Base-by-base conservation (phyloP, 2,797 vertebrate genomes). In the Menidia menidia region DNA sequence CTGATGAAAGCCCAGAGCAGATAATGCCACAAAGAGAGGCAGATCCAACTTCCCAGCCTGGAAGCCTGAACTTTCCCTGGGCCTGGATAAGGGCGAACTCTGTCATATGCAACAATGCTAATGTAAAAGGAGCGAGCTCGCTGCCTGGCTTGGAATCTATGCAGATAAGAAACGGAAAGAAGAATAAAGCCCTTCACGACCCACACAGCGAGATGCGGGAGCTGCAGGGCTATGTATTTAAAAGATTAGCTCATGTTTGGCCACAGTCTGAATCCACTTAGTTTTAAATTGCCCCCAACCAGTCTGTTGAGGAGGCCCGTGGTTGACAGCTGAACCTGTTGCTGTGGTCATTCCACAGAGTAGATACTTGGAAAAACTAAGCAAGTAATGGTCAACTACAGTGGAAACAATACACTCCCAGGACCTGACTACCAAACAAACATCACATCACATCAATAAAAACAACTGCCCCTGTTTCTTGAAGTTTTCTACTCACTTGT, bases 401-500 rank as follows among this genome's bases (percentile, higher is more conserved):
- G 42, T 1, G 72, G 75, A 77, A 78, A 80, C 45, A 54, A 67
- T 52, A 41, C 48, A 68, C 33, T 60, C 18, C 4, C 42, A 48
- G 1, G 7, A n/a, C 25, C 11, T 1, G 13, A 57, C 44, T 43
- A 54, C 62, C 62, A 19, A 48, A 42, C 35, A 60, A 32, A 60
- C 54, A 66, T 51, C 61, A 39, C 31, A 18, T 12, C 42, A 64
- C 63, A 55, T 41, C 33, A 65, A 15, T 69, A 13, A 42, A 50
- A 48, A 3, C 56, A 11, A 19, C 12, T 4, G 52, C 42, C 18
- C 2, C 5, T 2, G 33, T 15, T 35, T 35, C 12, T n/a, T 5
- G 4, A 3, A 9, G 56, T n/a, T 25, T 25, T 18, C 50, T 72
- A 94, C 94, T 94, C 80, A 95, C 94, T 95, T 71, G 84, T 92